Evolutionary conservation across 2,888 invertebrate genomes (phyloP).

Genomic region (Synergus itoensis): DNA sequence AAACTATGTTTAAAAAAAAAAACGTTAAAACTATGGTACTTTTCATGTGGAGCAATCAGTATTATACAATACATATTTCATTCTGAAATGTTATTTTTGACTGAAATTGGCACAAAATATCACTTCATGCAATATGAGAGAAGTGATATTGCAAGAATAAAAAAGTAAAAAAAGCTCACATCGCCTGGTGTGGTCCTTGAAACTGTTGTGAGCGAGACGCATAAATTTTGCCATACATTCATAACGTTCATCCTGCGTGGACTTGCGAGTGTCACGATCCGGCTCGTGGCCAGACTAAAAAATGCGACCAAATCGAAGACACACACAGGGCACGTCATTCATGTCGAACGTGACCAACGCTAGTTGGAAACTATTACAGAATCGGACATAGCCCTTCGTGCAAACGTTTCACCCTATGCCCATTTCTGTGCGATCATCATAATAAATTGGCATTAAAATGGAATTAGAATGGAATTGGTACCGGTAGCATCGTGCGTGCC

Average conservation of each 20-base stretch:
- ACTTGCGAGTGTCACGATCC: slow-evolving; percentile 46
- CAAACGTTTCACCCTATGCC: slow-evolving; percentile 30
- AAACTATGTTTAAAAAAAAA: not conserved
- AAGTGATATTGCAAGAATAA: slow-evolving; percentile 4
- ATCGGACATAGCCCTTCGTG: slow-evolving; percentile 50
- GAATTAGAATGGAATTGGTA: slow-evolving; percentile 71
- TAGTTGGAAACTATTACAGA: slow-evolving; percentile 69
- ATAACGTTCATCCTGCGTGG: slow-evolving; percentile 49
- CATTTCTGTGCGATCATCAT: slow-evolving; percentile 54
- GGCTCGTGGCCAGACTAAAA: slow-evolving; percentile 48
- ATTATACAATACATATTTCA: too few species aligned
- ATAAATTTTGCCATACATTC: slow-evolving; percentile 49
- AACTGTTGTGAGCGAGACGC: slow-evolving; percentile 43
- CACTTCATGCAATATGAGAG: not conserved
- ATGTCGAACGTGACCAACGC: slow-evolving; percentile 72
- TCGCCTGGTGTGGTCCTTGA: slow-evolving; percentile 35
- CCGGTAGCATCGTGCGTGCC: slow-evolving; percentile 68
- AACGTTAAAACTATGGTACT: not conserved
- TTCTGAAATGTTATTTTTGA: too few species aligned
- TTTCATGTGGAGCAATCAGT: too few species aligned
- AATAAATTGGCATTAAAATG: slow-evolving; percentile 75
- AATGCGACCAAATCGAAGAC: slow-evolving; percentile 62
- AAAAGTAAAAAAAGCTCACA: slow-evolving; percentile 2
- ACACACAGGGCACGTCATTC: slow-evolving; percentile 62
- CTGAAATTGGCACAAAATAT: too few species aligned